Evolutionary conservation across 2,797 vertebrate species (phyloP), one percentile per base, ranked within the genome.

Genomic region (Neosilurus mollespiculum): DNA sequence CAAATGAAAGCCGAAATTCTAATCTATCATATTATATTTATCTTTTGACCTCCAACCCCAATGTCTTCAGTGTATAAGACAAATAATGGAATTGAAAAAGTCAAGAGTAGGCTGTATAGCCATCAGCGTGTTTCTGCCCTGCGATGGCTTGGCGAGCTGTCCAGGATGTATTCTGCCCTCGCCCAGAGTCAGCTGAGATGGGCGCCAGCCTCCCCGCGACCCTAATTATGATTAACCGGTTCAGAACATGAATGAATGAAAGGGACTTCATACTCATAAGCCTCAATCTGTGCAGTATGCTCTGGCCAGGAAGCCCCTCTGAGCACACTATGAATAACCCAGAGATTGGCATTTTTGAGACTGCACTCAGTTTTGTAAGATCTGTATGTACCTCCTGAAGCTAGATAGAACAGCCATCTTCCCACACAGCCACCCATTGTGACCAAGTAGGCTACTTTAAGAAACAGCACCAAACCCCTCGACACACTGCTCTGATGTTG

Each of bases 381-480:
- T 87, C 92, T 90, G 90, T 83, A 66, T 89, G 90, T 90, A 87
- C 89, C 89, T 88, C 91, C 78, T 90, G 89, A 90, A 90, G 91
- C 89, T 90, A 69, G 78, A 87, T 88, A 90, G 91, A 93, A 93
- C 92, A 93, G 91, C 87, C 88, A 91, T 89, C 75, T 90, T 90
- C 92, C 92, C 90, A 92, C 91, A 90, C 88, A 64, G 78, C 83
- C 88, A 87, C 92, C 91, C 91, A 92, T 89, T 65, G 89, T 83
- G 88, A 83, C 87, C 59, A 87, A 87, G 87, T 90, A 88, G 87
- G 88, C 92, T 86, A 88, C 18, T 81, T 87, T 83, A 89, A 87
- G 90, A 87, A 89, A 86, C 87, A 86, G 86, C 81, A 87, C 86
- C 82, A 89, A 89, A 88, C 87, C 76, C 24, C 70, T 71, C 22